Percentiles rank a stretch among this genome's conserved stretches.
These are phyloP conservation scores for Rhysida immarginata DNA, from an alignment of 1,140 invertebrate species.

Conservation along the genomic window DNA sequence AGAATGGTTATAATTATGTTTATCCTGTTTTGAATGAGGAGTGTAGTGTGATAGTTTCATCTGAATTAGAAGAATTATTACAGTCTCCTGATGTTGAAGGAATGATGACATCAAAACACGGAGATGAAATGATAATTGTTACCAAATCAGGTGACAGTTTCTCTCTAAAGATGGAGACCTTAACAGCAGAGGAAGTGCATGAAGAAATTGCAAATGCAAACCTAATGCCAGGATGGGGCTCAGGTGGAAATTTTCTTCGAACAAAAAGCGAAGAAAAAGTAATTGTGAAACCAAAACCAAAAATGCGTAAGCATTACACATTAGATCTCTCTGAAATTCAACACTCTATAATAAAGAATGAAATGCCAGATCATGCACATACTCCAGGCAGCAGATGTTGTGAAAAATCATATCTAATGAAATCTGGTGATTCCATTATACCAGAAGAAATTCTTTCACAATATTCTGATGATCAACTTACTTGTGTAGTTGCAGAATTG, in stretches of 20 bases:
- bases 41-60: slow-evolving; percentile 56
- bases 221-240: slow-evolving; percentile 10
- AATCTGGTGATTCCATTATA: too few relatives aligned
- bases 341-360: neutral
- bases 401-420: too few relatives aligned
- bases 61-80: slow-evolving; percentile 54
- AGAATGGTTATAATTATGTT: slow-evolving; percentile 36
- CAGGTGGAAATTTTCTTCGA: neutral
- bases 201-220: slow-evolving; percentile 25
- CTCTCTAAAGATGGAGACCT: slow-evolving; percentile 31
- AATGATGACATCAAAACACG: slow-evolving; percentile 54
- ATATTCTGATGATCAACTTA: too few relatives aligned
- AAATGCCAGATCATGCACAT: too few relatives aligned
- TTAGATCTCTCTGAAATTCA: neutral
- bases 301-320: neutral
- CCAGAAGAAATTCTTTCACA: too few relatives aligned
- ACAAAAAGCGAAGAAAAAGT: slow-evolving; percentile 18
- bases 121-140: slow-evolving; percentile 52
- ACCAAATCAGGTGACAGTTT: slow-evolving; percentile 52
- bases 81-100: slow-evolving; percentile 56
- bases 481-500: too few relatives aligned
- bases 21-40: slow-evolving; percentile 50
- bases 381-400: too few relatives aligned
- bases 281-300: slow-evolving; percentile 10
- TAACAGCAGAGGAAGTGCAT: slow-evolving; percentile 21